These are phyloP conservation scores for Meteorus sp. DNA, from an alignment of 1,140 invertebrate species.

Conservation along the genomic window DNA sequence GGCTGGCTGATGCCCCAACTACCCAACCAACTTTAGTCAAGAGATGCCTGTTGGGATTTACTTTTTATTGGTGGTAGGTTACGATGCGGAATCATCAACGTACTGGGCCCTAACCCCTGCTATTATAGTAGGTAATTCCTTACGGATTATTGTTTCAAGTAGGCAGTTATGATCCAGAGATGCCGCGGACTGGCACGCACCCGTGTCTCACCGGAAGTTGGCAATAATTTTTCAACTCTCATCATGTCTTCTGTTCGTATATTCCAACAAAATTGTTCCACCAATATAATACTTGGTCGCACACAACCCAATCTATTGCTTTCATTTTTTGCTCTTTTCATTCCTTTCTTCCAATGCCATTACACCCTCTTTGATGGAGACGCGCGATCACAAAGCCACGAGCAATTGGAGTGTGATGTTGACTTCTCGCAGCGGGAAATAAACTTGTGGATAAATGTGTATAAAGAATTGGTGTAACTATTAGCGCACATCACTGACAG, in stretches of 20 bases:
- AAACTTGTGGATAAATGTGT: slow-evolving; percentile 16
- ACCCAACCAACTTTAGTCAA: no score
- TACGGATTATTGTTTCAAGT: slow-evolving; percentile 49
- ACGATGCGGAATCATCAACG: slow-evolving; percentile 38
- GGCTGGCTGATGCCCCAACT: no score
- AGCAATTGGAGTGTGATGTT: background rate
- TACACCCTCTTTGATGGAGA: no score
- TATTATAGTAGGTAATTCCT: slow-evolving; percentile 44
- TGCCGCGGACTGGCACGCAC: slow-evolving; percentile 34
- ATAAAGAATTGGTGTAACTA: slow-evolving; percentile 44
- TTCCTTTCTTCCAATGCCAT: no score
- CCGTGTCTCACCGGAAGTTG: slow-evolving; percentile 26
- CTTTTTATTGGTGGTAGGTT: slow-evolving; percentile 44
- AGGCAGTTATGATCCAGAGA: slow-evolving; percentile 32
- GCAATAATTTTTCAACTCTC: slow-evolving; percentile 20
- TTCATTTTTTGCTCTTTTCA: no score
- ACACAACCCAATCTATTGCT: no score
- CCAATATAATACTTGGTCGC: background rate
- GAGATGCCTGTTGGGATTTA: slow-evolving; percentile 31
- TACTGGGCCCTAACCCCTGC: slow-evolving; percentile 5
- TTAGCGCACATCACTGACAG: slow-evolving; percentile 58
- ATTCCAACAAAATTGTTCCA: background rate
- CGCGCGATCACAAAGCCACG: no score
- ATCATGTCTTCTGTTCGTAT: background rate
- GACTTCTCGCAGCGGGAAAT: background rate